Evolutionary conservation across 2,797 vertebrate genomes (phyloP).

Genomic region (Micropoecilia bifurca): DNA sequence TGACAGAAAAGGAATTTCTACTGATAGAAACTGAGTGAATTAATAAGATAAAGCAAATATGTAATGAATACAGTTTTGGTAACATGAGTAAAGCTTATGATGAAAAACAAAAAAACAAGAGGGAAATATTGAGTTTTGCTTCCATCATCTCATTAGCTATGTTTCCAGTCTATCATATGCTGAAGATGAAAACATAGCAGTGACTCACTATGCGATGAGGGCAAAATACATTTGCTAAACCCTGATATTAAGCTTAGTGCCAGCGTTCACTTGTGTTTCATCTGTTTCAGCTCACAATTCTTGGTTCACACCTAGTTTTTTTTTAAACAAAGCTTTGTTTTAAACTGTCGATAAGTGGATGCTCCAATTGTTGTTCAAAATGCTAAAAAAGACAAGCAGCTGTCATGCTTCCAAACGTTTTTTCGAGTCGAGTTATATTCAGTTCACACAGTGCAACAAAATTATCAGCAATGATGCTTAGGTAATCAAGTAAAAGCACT

Average conservation of each 20-base stretch:
- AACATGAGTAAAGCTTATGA: background rate
- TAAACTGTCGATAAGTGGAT: slow-evolving; percentile 9
- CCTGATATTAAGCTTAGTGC: slow-evolving; percentile 29
- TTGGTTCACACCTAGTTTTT: background rate
- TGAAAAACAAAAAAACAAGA: background rate
- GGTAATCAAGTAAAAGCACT: slow-evolving; percentile 48
- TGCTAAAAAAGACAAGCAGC: slow-evolving; percentile 19
- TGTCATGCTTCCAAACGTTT: background rate
- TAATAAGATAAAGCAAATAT: background rate
- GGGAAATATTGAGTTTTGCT: background rate
- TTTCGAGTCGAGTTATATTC: slow-evolving; percentile 23
- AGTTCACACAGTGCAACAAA: slow-evolving; percentile 4
- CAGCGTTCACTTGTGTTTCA: background rate
- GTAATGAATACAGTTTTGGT: background rate
- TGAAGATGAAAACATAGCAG: slow-evolving; percentile 4
- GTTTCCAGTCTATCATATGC: slow-evolving; percentile 5
- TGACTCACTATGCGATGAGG: background rate
- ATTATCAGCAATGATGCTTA: slow-evolving; percentile 23
- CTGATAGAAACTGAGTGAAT: background rate
- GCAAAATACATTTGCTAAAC: slow-evolving; percentile 33
- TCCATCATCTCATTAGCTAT: background rate
- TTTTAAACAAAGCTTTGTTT: background rate
- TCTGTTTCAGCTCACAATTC: background rate
- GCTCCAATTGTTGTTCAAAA: slow-evolving; percentile 15
- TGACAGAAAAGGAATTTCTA: background rate